phyloP scores from a whole-genome alignment of 2,113 vertebrate genomes.

The Cinclus cinclus region DNA sequence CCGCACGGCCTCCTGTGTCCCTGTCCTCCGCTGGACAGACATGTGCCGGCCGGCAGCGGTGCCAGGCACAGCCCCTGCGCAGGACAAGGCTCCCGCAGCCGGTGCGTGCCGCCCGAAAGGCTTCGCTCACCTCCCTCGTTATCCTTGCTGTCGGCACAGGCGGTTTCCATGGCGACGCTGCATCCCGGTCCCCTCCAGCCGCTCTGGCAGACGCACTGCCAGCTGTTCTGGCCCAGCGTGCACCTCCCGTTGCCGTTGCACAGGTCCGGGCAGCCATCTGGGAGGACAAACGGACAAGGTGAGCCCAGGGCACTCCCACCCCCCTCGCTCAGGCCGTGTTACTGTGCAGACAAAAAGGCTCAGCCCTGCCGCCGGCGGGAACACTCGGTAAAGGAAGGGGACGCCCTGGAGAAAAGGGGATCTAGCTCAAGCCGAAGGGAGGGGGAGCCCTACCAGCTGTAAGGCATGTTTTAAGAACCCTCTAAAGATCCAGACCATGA shows the following conservation, averaged over 20 bases:
- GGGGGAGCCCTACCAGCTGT: not conserved
- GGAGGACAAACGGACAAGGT: slow-evolving; percentile 78
- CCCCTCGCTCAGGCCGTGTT: not conserved
- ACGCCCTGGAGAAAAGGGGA: not conserved
- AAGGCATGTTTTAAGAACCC: not conserved
- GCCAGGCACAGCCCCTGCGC: not conserved
- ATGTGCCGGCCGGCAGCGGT: not conserved
- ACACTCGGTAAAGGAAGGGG: not conserved
- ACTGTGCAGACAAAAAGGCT: slow-evolving; percentile 72
- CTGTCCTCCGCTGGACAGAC: not conserved
- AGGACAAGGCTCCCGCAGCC: slow-evolving; percentile 8
- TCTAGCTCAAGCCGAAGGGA: not conserved
- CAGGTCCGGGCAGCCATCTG: slow-evolving; percentile 98
- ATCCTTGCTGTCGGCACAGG: slow-evolving; percentile 98
- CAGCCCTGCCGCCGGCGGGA: not conserved
- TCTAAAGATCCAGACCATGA: not conserved
- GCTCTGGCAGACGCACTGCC: slow-evolving; percentile 98
- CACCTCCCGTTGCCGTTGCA: slow-evolving; percentile 98
- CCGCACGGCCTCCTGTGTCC: not conserved
- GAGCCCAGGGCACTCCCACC: not conserved
- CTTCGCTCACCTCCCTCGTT: slow-evolving; percentile 96
- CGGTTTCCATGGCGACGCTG: slow-evolving; percentile 98
- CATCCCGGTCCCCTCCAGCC: slow-evolving; percentile 98
- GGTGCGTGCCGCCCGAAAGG: not conserved
- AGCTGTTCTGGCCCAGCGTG: slow-evolving; percentile 98